These are phyloP conservation scores for Thryonomys swinderianus DNA, from an alignment of 2,113 vertebrate species.

Conservation along the genomic window DNA sequence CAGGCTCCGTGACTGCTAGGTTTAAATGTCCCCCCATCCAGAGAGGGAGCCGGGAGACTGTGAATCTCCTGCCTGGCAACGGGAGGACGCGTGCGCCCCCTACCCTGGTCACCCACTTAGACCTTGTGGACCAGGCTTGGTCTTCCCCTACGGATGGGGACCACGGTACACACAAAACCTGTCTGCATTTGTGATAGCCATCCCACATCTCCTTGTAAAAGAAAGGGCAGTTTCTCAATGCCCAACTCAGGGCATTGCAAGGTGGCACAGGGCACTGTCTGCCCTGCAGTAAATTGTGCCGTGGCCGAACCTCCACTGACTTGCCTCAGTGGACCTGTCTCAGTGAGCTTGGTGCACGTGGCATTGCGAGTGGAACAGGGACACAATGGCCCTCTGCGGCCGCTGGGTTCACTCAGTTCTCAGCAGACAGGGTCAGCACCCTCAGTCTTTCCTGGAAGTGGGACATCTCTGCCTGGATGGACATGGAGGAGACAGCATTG, in stretches of 20 bases:
- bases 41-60: neutral
- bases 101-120: neutral
- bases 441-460: conserved; percentile 38
- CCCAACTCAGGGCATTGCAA: neutral
- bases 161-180: conserved; percentile 33
- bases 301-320: conserved; percentile 73
- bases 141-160: conserved; percentile 32
- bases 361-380: conserved; percentile 76
- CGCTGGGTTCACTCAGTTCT: conserved; percentile 68
- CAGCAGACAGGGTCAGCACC: conserved; percentile 66
- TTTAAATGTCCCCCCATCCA: neutral
- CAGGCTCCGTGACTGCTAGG: neutral
- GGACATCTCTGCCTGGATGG: conserved; percentile 32
- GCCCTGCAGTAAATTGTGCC: conserved; percentile 77
- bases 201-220: conserved; percentile 17
- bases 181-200: conserved; percentile 42
- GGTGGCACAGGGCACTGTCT: neutral
- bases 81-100: neutral
- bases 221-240: neutral
- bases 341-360: conserved; percentile 71
- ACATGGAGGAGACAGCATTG: neutral
- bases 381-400: conserved; percentile 53
- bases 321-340: conserved; percentile 76
- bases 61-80: neutral
- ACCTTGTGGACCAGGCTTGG: neutral